phyloP scores from a whole-genome alignment of 2,888 invertebrate species.

The Neelides folsomi region DNA sequence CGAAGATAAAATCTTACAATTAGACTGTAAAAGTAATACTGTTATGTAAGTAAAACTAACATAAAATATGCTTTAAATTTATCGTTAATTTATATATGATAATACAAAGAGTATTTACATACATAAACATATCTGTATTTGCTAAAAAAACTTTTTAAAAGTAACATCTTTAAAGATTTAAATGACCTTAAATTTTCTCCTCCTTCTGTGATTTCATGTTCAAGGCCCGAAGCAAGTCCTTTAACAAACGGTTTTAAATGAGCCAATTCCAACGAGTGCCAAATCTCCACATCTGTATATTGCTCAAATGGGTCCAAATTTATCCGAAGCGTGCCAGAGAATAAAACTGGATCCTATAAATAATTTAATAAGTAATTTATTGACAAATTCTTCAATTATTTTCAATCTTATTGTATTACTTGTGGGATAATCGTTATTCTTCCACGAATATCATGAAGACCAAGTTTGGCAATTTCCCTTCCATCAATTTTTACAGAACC shows the following conservation, averaged over 20 bases:
- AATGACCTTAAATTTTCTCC: slow-evolving; percentile 35
- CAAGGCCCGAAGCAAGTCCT: slow-evolving; percentile 33
- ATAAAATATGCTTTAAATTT: too few species aligned
- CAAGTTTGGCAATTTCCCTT: slow-evolving; percentile 63
- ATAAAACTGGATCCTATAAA: slow-evolving; percentile 46
- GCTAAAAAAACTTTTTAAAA: neutral
- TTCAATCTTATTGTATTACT: neutral
- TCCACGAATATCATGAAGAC: slow-evolving; percentile 70
- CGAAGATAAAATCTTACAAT: neutral
- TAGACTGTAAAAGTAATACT: too few species aligned
- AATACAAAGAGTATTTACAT: too few species aligned
- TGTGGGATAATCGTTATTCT: slow-evolving; percentile 62
- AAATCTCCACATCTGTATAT: slow-evolving; percentile 43
- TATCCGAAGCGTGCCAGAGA: slow-evolving; percentile 45
- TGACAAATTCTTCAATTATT: too few species aligned
- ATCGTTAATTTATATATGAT: too few species aligned
- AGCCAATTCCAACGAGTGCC: slow-evolving; percentile 44
- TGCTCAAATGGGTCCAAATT: slow-evolving; percentile 46
- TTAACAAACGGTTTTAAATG: slow-evolving; percentile 39
- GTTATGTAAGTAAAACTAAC: too few species aligned
- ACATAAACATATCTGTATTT: neutral
- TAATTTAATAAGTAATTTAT: too few species aligned
- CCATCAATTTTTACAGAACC: slow-evolving; percentile 75
- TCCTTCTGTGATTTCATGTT: slow-evolving; percentile 37
- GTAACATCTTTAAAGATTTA: neutral